Conservation (phyloP, 2,113 vertebrate genomes). For the Phyllostomus hastatus region DNA sequence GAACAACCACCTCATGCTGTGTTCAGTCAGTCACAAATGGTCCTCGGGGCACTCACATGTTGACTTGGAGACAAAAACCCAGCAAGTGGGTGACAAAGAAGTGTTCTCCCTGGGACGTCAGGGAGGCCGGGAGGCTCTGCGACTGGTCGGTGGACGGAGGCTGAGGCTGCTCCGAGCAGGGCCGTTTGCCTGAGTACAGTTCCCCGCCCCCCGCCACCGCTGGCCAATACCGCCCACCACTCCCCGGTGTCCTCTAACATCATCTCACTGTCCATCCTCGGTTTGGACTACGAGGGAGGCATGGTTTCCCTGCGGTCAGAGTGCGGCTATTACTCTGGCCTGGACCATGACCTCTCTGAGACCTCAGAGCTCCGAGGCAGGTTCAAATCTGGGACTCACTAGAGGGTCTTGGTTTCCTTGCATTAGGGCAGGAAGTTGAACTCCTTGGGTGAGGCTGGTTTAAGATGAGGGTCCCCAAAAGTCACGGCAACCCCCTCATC, state of each 20-base stretch:
- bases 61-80: neutral
- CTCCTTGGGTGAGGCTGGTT: neutral
- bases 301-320: neutral
- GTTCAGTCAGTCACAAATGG: too few relatives aligned
- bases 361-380: neutral
- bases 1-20: rapidly evolving
- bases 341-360: neutral
- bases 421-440: neutral
- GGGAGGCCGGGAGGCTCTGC: neutral
- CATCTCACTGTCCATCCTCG: neutral
- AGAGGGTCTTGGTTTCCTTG: neutral
- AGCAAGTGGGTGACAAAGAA: neutral
- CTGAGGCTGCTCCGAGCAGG: neutral
- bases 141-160: neutral
- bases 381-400: neutral
- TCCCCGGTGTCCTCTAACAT: neutral
- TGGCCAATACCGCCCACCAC: neutral
- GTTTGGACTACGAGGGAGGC: neutral
- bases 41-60: neutral
- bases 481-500: neutral
- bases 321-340: neutral
- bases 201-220: neutral
- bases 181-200: neutral
- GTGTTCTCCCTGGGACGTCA: rapidly evolving
- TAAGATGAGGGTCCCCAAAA: neutral